phyloP scores from a whole-genome alignment of 1,140 invertebrate species.

The Lanistes nyassanus region DNA sequence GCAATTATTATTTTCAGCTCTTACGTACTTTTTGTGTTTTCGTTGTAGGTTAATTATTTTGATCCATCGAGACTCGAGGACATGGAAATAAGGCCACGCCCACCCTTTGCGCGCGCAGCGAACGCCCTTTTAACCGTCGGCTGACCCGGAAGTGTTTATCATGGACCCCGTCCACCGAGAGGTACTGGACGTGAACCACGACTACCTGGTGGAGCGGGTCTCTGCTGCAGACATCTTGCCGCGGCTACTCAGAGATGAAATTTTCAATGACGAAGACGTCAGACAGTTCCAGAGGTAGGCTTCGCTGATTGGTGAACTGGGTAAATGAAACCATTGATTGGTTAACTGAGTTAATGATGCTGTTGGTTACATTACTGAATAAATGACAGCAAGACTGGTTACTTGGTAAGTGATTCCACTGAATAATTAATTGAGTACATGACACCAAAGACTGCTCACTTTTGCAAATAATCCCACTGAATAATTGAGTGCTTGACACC shows the following conservation, averaged over 20 bases:
- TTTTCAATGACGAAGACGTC: constrained; percentile 4
- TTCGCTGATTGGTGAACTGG: background rate
- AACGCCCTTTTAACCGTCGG: background rate
- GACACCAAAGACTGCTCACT: too few species aligned
- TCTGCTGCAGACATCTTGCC: constrained; percentile 10
- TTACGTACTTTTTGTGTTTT: too few species aligned
- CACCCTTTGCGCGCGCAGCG: background rate
- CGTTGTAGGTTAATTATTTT: too few species aligned
- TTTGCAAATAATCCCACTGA: too few species aligned
- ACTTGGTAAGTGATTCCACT: too few species aligned
- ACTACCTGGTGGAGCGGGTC: constrained; percentile 2
- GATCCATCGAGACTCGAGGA: too few species aligned
- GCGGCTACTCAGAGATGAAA: background rate
- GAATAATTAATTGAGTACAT: too few species aligned
- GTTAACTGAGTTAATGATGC: background rate
- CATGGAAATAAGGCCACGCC: background rate
- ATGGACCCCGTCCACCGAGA: constrained; percentile 15
- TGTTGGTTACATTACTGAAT: background rate
- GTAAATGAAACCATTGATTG: background rate
- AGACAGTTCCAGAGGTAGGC: constrained; percentile 5
- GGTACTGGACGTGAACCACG: constrained; percentile 8
- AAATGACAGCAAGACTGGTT: too few species aligned
- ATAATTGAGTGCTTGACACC: too few species aligned
- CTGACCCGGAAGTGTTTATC: background rate
- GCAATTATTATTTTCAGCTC: too few species aligned